Evolutionary conservation across 2,888 invertebrate genomes (phyloP).

Genomic region (Taenaris catops): DNA sequence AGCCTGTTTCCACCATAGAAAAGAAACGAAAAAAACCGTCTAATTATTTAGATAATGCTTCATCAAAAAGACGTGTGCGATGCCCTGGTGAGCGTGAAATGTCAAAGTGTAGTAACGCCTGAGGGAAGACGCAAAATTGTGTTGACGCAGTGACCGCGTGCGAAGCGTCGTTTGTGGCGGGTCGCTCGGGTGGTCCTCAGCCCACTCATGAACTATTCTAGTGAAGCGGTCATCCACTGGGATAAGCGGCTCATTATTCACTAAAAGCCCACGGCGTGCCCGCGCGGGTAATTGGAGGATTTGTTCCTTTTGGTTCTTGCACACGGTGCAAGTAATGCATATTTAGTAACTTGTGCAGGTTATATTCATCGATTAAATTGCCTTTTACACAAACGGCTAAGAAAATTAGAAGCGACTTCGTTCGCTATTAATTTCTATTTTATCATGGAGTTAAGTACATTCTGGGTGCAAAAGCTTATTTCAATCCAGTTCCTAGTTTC

Average conservation of each 20-base stretch:
- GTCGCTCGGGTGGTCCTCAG: constrained; percentile 47
- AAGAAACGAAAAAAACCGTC: too few relatives aligned
- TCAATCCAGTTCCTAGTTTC: too few relatives aligned
- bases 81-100: constrained; percentile 64
- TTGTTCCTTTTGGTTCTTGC: constrained; percentile 74
- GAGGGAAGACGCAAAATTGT: constrained; percentile 51
- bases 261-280: constrained; percentile 76
- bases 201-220: constrained; percentile 66
- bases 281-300: constrained; percentile 74
- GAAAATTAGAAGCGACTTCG: too few relatives aligned
- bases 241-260: constrained; percentile 77
- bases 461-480: too few relatives aligned
- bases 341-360: too few relatives aligned
- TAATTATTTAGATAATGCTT: too few relatives aligned
- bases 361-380: too few relatives aligned
- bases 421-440: too few relatives aligned
- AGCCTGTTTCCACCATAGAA: too few relatives aligned
- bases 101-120: constrained; percentile 60
- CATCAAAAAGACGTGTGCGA: constrained; percentile 53
- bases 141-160: constrained; percentile 52
- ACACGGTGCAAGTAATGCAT: too few relatives aligned
- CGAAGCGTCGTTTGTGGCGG: constrained; percentile 24
- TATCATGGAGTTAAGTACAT: too few relatives aligned
- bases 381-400: too few relatives aligned
- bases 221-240: constrained; percentile 64